Conservation (phyloP, 2,797 vertebrate genomes). For the Kryptopterus vitreolus region DNA sequence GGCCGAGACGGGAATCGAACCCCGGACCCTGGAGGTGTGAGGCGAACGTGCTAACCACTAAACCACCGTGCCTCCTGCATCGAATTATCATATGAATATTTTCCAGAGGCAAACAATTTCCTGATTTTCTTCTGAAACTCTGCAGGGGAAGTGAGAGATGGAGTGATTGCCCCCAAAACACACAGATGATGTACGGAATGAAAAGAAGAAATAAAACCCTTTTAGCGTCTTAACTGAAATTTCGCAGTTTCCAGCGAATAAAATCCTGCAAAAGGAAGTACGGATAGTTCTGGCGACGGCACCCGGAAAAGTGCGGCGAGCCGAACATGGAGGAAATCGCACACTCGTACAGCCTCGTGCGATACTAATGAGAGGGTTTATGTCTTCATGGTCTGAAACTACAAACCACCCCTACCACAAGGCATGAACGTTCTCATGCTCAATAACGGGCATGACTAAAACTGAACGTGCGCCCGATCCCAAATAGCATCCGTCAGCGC, state of each 20-base stretch:
- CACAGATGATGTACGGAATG: not conserved
- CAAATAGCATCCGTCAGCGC: not conserved
- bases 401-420: conserved; percentile 33
- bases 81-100: conserved; percentile 16
- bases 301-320: conserved; percentile 32
- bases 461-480: not conserved
- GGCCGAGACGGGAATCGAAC: too few relatives aligned
- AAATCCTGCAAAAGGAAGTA: conserved; percentile 29
- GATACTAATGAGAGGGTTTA: conserved; percentile 33
- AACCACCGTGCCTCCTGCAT: too few relatives aligned
- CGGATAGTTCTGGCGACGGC: conserved; percentile 12
- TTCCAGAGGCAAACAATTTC: not conserved
- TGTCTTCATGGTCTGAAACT: conserved; percentile 24
- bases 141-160: conserved; percentile 42
- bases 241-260: not conserved
- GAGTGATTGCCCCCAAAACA: conserved; percentile 18
- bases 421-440: conserved; percentile 6
- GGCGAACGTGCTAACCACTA: too few relatives aligned
- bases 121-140: conserved; percentile 16
- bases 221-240: not conserved
- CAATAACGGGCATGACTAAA: not conserved
- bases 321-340: conserved; percentile 26
- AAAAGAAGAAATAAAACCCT: too few relatives aligned
- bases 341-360: conserved; percentile 24
- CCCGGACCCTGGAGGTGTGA: too few relatives aligned